These are phyloP conservation scores for Automeris io DNA, from an alignment of 2,888 invertebrate species.

Conservation along the genomic window DNA sequence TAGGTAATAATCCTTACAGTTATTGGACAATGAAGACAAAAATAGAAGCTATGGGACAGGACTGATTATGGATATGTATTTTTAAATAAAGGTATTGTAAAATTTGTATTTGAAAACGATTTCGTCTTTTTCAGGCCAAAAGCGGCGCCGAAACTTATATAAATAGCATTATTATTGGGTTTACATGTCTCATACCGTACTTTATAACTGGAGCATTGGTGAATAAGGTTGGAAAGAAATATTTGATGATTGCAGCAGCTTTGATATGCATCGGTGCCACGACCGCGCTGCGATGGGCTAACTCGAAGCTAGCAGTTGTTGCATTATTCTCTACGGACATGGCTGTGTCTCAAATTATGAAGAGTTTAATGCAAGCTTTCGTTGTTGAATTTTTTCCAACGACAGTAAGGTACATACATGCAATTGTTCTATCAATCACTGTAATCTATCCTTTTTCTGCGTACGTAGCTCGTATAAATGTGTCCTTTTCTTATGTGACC, in stretches of 20 bases:
- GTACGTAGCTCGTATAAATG: too few species aligned
- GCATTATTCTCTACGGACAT: slow-evolving; percentile 38
- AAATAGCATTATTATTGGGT: slow-evolving; percentile 39
- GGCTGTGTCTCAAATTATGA: slow-evolving; percentile 36
- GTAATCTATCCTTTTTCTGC: too few species aligned
- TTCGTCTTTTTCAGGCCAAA: too few species aligned
- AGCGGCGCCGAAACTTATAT: slow-evolving; percentile 39
- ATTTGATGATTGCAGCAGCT: slow-evolving; percentile 26
- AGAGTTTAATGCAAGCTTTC: slow-evolving; percentile 33
- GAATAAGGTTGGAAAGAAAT: slow-evolving; percentile 42
- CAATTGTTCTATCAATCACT: too few species aligned
- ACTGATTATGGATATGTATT: too few species aligned
- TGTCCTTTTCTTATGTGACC: too few species aligned
- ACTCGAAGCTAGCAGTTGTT: slow-evolving; percentile 36
- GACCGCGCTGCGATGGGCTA: slow-evolving; percentile 37
- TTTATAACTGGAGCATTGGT: slow-evolving; percentile 33
- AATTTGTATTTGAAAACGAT: too few species aligned
- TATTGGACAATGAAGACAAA: too few species aligned
- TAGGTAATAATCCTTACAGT: too few species aligned
- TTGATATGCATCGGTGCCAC: slow-evolving; percentile 23
- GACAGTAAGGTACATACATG: slow-evolving; percentile 40
- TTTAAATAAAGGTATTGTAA: too few species aligned
- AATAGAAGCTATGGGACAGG: too few species aligned
- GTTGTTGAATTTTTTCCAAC: slow-evolving; percentile 45
- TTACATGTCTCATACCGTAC: slow-evolving; percentile 28